Evolutionary conservation across 2,888 invertebrate genomes (phyloP).

Genomic region (Campoplex capitator): DNA sequence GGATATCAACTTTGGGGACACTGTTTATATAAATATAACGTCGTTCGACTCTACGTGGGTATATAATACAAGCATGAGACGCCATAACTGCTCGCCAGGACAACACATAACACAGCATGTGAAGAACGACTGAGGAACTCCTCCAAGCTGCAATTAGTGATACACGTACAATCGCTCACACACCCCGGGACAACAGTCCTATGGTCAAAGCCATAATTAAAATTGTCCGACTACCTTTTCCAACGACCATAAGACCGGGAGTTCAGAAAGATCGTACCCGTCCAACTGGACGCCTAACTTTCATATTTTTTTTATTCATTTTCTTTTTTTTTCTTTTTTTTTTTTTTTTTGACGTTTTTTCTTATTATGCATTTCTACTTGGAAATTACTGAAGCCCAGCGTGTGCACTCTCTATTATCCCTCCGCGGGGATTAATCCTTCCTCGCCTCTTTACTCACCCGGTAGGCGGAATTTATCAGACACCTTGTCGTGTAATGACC

Average conservation of each 20-base stretch:
- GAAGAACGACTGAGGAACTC: conserved; percentile 63
- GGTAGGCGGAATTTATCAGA: conserved; percentile 23
- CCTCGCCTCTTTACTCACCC: conserved; percentile 48
- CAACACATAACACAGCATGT: conserved; percentile 30
- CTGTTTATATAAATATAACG: neutral
- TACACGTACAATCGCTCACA: conserved; percentile 68
- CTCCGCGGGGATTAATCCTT: conserved; percentile 54
- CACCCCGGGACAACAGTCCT: conserved; percentile 26
- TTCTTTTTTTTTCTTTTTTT: conserved; percentile 5
- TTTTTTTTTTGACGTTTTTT: neutral
- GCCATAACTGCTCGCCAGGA: conserved; percentile 39
- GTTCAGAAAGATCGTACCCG: conserved; percentile 30
- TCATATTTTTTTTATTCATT: neutral
- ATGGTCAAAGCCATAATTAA: conserved; percentile 78
- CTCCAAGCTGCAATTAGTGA: conserved; percentile 78
- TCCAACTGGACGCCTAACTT: conserved; percentile 27
- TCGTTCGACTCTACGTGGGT: conserved; percentile 9
- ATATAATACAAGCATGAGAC: conserved; percentile 50
- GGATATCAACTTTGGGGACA: neutral
- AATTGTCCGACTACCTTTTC: conserved; percentile 73
- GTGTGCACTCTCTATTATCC: conserved; percentile 59
- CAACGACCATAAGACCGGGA: conserved; percentile 36
- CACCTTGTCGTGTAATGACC: conserved; percentile 46
- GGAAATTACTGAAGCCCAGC: conserved; percentile 50
- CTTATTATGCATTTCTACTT: conserved; percentile 19